Evolutionary conservation across 2,888 invertebrate genomes (phyloP).

Genomic region (Amiota mariae): DNA sequence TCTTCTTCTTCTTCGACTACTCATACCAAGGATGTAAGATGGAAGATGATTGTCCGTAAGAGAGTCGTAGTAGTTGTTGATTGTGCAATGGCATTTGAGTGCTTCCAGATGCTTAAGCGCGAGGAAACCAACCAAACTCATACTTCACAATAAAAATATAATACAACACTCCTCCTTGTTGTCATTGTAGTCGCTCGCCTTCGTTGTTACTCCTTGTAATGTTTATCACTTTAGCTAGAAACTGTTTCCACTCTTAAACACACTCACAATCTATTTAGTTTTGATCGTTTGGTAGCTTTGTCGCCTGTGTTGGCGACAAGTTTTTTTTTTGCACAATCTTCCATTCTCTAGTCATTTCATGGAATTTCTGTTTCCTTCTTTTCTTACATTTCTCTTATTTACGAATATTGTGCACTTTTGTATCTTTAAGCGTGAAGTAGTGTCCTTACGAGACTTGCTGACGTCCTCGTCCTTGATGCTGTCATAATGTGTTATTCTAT

Average conservation of each 20-base stretch:
- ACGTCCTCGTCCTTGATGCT: background rate
- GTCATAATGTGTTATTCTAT: background rate
- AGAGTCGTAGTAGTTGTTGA: background rate
- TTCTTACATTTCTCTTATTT: background rate
- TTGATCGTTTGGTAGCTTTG: too few species aligned
- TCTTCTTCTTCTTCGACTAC: too few species aligned
- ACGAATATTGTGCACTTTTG: slow-evolving; percentile 19
- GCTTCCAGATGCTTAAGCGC: slow-evolving; percentile 21
- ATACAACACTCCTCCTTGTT: slow-evolving; percentile 36
- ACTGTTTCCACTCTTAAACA: too few species aligned
- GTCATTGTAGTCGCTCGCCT: background rate
- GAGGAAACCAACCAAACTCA: background rate
- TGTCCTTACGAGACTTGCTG: slow-evolving; percentile 11
- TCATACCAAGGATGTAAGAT: background rate
- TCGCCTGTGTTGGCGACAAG: slow-evolving; percentile 39
- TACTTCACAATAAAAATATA: slow-evolving; percentile 16
- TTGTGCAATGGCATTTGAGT: slow-evolving; percentile 7
- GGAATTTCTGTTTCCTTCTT: background rate
- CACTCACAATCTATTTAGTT: too few species aligned
- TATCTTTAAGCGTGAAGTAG: slow-evolving; percentile 1
- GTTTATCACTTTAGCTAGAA: slow-evolving; percentile 49
- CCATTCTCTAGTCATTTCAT: slow-evolving; percentile 24
- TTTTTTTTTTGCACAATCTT: slow-evolving; percentile 40
- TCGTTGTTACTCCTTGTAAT: slow-evolving; percentile 42
- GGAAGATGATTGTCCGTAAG: background rate